These are phyloP conservation scores for Trichogramma pretiosum DNA, from an alignment of 1,140 invertebrate genomes.

Conservation along the genomic window DNA sequence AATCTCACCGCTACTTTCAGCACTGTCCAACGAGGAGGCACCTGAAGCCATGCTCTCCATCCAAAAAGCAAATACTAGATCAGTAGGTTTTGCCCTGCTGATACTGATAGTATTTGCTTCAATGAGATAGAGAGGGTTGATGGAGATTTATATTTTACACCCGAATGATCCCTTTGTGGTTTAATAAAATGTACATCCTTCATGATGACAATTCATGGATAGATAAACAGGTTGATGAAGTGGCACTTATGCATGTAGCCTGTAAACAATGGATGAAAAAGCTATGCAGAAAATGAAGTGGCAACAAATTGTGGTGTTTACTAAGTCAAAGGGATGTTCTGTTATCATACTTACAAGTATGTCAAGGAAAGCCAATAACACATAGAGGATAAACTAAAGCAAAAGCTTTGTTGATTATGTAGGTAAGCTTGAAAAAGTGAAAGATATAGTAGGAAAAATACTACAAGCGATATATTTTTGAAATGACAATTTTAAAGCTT, in stretches of 20 bases:
- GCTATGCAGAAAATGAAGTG: not conserved
- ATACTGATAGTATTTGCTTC: not conserved
- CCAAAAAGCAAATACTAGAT: too few relatives aligned
- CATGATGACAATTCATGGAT: constrained; percentile 35
- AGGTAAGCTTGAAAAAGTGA: too few relatives aligned
- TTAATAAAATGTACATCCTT: constrained; percentile 34
- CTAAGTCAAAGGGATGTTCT: constrained; percentile 3
- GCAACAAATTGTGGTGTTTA: too few relatives aligned
- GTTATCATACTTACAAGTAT: constrained; percentile 2
- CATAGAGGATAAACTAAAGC: too few relatives aligned
- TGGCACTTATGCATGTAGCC: too few relatives aligned
- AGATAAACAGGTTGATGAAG: constrained; percentile 17
- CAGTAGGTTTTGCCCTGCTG: too few relatives aligned
- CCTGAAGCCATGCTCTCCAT: constrained; percentile 45
- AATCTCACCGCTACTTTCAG: constrained; percentile 44
- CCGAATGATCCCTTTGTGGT: constrained; percentile 39
- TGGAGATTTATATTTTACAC: too few relatives aligned
- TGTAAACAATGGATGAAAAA: constrained; percentile 7
- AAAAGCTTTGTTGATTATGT: too few relatives aligned
- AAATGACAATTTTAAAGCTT: too few relatives aligned
- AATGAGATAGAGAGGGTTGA: not conserved
- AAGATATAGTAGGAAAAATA: too few relatives aligned
- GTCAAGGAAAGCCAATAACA: constrained; percentile 14
- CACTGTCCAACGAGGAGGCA: constrained; percentile 45
- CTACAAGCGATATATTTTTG: too few relatives aligned